Conservation (phyloP, 2,113 vertebrate species). For the Cyprinodon variegatus region DNA sequence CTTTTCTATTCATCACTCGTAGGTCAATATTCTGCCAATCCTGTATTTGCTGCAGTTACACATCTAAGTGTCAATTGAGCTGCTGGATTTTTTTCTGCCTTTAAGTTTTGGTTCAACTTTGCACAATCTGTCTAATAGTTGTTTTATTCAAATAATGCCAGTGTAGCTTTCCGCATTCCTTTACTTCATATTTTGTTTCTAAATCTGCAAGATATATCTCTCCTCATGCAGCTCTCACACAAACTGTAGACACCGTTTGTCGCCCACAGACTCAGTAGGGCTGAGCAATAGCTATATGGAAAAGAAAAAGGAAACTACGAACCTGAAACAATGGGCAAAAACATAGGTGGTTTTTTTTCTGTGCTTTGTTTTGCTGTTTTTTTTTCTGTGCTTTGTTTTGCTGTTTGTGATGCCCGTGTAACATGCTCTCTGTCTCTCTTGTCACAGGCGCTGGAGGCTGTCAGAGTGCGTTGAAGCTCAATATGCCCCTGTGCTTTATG, state of each 20-base stretch:
- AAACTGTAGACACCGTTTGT: conserved; percentile 19
- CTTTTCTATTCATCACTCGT: too few relatives aligned
- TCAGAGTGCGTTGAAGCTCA: conserved; percentile 19
- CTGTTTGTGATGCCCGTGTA: conserved; percentile 11
- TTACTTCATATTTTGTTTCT: conserved; percentile 22
- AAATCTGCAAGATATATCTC: conserved; percentile 31
- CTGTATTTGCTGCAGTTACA: too few relatives aligned
- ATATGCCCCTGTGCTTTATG: conserved; percentile 5
- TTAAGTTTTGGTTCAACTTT: too few relatives aligned
- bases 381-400: background rate
- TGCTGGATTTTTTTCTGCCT: too few relatives aligned
- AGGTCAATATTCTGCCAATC: too few relatives aligned
- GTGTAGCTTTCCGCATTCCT: conserved; percentile 20
- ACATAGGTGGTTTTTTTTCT: conserved; percentile 8
- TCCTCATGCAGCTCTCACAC: conserved; percentile 42
- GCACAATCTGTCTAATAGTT: background rate
- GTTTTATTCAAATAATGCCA: background rate
- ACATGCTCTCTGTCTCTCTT: conserved; percentile 39
- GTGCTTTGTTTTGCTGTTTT: too few relatives aligned
- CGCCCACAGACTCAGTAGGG: conserved; percentile 20
- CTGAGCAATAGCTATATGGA: conserved; percentile 3
- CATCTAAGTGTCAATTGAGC: too few relatives aligned
- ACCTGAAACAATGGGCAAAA: conserved; percentile 15
- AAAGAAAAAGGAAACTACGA: conserved; percentile 5
- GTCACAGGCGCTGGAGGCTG: conserved; percentile 48